These are phyloP conservation scores for Eupithecia dodoneata DNA, from an alignment of 2,888 invertebrate species.

Conservation along the genomic window DNA sequence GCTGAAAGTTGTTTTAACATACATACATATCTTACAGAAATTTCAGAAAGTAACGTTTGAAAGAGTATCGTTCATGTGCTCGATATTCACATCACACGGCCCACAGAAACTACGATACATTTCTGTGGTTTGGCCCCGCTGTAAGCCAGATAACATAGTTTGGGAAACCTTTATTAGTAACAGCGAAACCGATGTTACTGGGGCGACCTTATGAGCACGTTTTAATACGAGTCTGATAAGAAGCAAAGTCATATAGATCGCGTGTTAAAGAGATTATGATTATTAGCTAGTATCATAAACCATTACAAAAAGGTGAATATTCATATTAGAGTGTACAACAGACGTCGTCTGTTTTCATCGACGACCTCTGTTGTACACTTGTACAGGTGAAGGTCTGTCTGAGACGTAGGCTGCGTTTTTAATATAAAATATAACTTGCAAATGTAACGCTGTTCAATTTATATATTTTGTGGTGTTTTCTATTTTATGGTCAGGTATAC, in stretches of 20 bases:
- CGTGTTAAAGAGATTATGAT: background rate
- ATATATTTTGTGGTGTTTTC: no score
- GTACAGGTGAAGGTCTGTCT: background rate
- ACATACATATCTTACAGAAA: background rate
- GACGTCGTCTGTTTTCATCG: background rate
- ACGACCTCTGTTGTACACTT: background rate
- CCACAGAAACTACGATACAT: background rate
- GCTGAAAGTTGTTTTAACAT: no score
- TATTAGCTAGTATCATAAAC: background rate
- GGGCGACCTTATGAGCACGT: background rate
- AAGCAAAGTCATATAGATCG: background rate
- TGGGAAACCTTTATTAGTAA: background rate
- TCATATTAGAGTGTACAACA: no score
- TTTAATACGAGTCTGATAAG: background rate
- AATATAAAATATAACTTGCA: background rate
- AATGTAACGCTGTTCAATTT: background rate
- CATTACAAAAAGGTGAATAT: background rate
- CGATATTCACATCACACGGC: background rate
- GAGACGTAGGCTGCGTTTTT: background rate
- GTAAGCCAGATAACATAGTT: background rate
- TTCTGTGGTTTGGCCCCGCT: background rate
- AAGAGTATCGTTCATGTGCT: background rate
- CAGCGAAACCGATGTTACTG: background rate
- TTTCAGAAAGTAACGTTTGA: background rate
- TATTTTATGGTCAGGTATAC: background rate